These are phyloP conservation scores for Halcyon chelicuti DNA, from an alignment of 2,797 vertebrate species.

Conservation along the genomic window DNA sequence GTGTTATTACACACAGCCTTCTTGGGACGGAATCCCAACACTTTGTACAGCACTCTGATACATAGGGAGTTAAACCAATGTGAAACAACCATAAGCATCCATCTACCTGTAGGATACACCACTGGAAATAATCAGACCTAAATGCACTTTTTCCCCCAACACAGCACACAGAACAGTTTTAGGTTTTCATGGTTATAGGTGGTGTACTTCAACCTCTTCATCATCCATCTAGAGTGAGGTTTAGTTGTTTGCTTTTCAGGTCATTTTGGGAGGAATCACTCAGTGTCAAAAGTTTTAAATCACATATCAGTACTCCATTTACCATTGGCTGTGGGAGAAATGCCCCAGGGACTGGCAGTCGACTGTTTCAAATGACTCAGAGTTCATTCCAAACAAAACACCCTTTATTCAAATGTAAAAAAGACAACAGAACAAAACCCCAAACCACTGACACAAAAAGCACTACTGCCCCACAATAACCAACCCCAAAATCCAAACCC, in stretches of 20 bases:
- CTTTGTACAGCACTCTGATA: accelerated
- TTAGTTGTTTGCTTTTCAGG: neutral
- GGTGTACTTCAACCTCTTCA: neutral
- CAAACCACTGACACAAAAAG: neutral
- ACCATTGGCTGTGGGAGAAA: neutral
- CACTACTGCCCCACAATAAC: accelerated
- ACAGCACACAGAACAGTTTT: neutral
- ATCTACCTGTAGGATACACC: neutral
- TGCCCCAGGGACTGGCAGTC: neutral
- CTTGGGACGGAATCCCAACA: neutral
- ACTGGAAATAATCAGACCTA: neutral
- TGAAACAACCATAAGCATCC: neutral
- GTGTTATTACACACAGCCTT: neutral
- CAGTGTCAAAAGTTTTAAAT: neutral
- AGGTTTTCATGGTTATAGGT: neutral
- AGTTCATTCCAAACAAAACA: neutral
- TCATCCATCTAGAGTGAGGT: neutral
- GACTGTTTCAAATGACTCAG: neutral
- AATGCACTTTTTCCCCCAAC: neutral
- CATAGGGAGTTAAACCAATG: accelerated
- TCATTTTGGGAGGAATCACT: neutral
- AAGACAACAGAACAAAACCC: neutral
- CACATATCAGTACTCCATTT: neutral
- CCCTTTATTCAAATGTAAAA: neutral
- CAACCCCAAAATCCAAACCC: neutral